phyloP scores from a whole-genome alignment of 2,797 vertebrate species.

The Acrocephalus scirpaceus region DNA sequence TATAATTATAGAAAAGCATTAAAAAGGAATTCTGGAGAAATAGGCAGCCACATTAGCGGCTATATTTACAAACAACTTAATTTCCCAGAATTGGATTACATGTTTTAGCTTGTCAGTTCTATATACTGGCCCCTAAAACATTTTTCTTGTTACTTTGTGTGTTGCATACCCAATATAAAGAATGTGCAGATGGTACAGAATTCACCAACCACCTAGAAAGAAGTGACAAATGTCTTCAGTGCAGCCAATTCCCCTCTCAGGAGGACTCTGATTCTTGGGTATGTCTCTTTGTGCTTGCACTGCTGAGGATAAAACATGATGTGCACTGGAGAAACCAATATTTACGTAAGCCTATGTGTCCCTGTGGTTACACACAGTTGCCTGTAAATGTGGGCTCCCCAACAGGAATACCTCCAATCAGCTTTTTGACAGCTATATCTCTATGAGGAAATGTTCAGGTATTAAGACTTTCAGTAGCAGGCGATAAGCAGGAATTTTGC shows the following conservation, averaged over 20 bases:
- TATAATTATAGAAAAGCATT: background rate
- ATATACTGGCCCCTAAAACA: background rate
- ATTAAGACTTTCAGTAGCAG: background rate
- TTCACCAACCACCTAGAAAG: background rate
- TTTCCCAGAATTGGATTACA: fast-evolving
- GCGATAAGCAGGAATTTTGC: background rate
- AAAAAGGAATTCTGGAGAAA: background rate
- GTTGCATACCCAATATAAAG: background rate
- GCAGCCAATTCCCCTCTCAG: background rate
- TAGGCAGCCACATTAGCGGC: background rate
- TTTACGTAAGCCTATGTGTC: background rate
- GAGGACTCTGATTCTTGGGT: background rate
- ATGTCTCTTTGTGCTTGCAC: background rate
- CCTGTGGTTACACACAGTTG: background rate
- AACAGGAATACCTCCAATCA: background rate
- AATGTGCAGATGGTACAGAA: background rate
- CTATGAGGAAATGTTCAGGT: background rate
- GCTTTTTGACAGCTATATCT: background rate
- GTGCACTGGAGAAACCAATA: background rate
- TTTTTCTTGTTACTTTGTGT: background rate
- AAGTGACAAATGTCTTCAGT: background rate
- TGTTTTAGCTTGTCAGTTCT: background rate
- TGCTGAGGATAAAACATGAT: background rate
- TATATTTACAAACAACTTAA: background rate
- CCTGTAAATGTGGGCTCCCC: background rate